Evolutionary conservation across 2,797 vertebrate species (phyloP).

Genomic region (Huso huso): DNA sequence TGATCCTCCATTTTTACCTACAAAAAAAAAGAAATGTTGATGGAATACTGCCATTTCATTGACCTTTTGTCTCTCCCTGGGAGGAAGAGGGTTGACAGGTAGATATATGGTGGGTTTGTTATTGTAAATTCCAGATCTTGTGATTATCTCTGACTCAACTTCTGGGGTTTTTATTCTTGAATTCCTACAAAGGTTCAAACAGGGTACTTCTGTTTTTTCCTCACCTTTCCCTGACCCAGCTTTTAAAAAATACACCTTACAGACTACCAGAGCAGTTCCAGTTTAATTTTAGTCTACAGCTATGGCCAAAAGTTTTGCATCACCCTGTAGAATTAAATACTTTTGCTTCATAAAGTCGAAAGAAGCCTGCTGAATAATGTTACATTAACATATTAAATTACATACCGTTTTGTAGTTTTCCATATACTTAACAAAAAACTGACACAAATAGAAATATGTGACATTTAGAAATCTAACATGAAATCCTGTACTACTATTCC

Average conservation of each 20-base stretch:
- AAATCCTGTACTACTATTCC: too few species aligned
- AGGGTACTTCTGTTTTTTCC: constrained; percentile 55
- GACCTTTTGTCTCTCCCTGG: constrained; percentile 78
- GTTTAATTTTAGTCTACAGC: constrained; percentile 59
- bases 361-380: too few species aligned
- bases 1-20: constrained; percentile 50
- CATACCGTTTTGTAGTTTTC: too few species aligned
- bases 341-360: too few species aligned
- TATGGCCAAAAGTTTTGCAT: too few species aligned
- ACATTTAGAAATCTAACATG: too few species aligned
- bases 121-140: constrained; percentile 95
- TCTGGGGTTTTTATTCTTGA: constrained; percentile 90
- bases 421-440: too few species aligned
- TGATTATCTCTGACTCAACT: constrained; percentile 93
- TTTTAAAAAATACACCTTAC: constrained; percentile 65
- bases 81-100: constrained; percentile 94
- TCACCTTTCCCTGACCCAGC: constrained; percentile 79
- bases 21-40: constrained; percentile 52
- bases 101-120: constrained; percentile 98
- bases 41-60: constrained; percentile 81
- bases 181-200: constrained; percentile 82
- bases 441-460: too few species aligned
- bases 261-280: constrained; percentile 61
- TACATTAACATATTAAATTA: too few species aligned
- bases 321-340: too few species aligned